Evolutionary conservation across 1,140 invertebrate genomes (phyloP).

Genomic region (Neodiprion lecontei): DNA sequence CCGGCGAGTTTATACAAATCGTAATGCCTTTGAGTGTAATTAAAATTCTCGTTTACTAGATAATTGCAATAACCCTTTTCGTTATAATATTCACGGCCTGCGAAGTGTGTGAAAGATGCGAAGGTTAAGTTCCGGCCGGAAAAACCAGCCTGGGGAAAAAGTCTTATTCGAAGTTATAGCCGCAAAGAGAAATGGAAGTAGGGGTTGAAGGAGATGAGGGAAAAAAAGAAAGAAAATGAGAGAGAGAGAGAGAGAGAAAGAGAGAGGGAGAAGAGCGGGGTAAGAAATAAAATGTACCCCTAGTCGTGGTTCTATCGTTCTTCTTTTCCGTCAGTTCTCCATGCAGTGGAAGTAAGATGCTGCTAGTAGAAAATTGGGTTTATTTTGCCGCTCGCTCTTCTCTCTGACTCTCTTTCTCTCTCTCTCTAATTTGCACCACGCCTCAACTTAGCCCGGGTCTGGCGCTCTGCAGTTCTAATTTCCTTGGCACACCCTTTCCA

Average conservation of each 20-base stretch:
- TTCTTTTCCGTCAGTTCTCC: background rate
- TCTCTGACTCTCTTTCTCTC: background rate
- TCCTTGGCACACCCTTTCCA: background rate
- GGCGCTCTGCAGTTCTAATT: background rate
- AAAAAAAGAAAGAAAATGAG: constrained; percentile 26
- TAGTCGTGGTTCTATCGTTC: background rate
- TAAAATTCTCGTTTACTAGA: background rate
- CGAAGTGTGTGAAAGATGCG: background rate
- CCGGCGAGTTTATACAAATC: background rate
- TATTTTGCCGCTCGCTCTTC: background rate
- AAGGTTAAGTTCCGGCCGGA: constrained; percentile 31
- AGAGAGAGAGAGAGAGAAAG: no score
- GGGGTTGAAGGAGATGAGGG: constrained; percentile 17
- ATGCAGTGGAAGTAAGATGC: no score
- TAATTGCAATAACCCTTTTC: background rate
- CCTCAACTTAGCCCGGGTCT: background rate
- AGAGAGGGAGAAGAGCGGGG: constrained; percentile 2
- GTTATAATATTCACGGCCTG: background rate
- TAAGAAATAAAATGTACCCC: background rate
- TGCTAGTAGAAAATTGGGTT: constrained; percentile 9
- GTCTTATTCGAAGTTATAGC: constrained; percentile 19
- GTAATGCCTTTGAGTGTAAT: background rate
- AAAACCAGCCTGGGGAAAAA: constrained; percentile 25
- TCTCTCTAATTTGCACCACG: background rate
- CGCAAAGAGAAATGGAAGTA: constrained; percentile 22